phyloP scores from a whole-genome alignment of 2,888 invertebrate genomes.

The Polydrusus tereticollis region DNA sequence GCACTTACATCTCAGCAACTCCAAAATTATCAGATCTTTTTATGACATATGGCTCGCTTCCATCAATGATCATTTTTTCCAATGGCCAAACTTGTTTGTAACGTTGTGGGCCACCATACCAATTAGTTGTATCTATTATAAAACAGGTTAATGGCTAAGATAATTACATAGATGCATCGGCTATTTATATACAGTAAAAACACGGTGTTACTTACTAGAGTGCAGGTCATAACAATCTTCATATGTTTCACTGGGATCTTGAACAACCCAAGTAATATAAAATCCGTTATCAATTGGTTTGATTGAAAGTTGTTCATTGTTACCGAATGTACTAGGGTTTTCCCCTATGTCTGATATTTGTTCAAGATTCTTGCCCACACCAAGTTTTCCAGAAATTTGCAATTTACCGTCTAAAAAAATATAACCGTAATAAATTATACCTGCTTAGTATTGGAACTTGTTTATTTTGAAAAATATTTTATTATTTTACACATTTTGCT shows the following conservation, averaged over 20 bases:
- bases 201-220: background rate
- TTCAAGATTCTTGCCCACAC: conserved; percentile 20
- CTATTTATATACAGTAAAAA: too few species aligned
- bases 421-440: too few species aligned
- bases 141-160: background rate
- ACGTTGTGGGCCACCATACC: conserved; percentile 79
- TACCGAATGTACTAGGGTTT: conserved; percentile 10
- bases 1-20: conserved; percentile 70
- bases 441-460: too few species aligned
- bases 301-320: conserved; percentile 18
- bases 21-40: conserved; percentile 71
- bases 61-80: conserved; percentile 70
- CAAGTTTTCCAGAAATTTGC: conserved; percentile 27
- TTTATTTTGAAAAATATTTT: too few species aligned
- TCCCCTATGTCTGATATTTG: conserved; percentile 16
- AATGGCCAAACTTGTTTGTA: conserved; percentile 76
- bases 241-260: conserved; percentile 43
- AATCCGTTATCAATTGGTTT: conserved; percentile 31
- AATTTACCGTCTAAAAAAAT: conserved; percentile 27
- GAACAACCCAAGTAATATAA: conserved; percentile 49
- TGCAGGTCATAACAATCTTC: conserved; percentile 69
- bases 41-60: conserved; percentile 70
- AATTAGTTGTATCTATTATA: conserved; percentile 25
- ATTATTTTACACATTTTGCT: too few species aligned
- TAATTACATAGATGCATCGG: background rate